phyloP scores from a whole-genome alignment of 2,888 invertebrate species.

The Amphipyra berbera region DNA sequence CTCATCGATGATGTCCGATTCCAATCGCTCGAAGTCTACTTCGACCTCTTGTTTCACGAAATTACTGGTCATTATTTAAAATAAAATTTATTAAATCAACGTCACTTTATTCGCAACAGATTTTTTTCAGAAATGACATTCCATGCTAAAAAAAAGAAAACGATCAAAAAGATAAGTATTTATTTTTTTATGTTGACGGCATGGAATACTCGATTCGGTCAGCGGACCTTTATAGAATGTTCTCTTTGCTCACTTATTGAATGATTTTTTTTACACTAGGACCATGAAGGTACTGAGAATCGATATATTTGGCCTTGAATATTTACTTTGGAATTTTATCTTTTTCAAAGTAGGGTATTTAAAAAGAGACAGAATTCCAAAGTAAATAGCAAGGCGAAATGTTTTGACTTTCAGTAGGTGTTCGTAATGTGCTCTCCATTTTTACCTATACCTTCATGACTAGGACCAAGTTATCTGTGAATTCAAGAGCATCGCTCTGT shows the following conservation, averaged over 20 bases:
- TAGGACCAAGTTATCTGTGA: too few relatives aligned
- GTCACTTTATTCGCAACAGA: conserved; percentile 24
- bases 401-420: too few relatives aligned
- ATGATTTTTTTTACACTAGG: not conserved
- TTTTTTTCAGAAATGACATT: conserved; percentile 45
- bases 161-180: conserved; percentile 33
- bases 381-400: too few relatives aligned
- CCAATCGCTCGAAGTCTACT: conserved; percentile 67
- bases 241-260: conserved; percentile 16
- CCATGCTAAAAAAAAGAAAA: conserved; percentile 36
- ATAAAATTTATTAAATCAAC: conserved; percentile 2
- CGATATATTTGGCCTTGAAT: too few relatives aligned
- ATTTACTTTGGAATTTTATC: too few relatives aligned
- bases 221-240: conserved; percentile 28
- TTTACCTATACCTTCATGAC: too few relatives aligned
- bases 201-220: not conserved
- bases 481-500: too few relatives aligned
- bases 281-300: too few relatives aligned
- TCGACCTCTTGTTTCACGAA: conserved; percentile 55
- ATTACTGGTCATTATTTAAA: conserved; percentile 39
- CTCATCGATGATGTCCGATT: conserved; percentile 68
- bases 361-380: too few relatives aligned
- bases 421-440: too few relatives aligned
- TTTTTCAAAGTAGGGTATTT: too few relatives aligned
- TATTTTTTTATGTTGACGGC: conserved; percentile 34